Conservation (phyloP, 2,888 invertebrate genomes). For the Tinea semifulvella region DNA sequence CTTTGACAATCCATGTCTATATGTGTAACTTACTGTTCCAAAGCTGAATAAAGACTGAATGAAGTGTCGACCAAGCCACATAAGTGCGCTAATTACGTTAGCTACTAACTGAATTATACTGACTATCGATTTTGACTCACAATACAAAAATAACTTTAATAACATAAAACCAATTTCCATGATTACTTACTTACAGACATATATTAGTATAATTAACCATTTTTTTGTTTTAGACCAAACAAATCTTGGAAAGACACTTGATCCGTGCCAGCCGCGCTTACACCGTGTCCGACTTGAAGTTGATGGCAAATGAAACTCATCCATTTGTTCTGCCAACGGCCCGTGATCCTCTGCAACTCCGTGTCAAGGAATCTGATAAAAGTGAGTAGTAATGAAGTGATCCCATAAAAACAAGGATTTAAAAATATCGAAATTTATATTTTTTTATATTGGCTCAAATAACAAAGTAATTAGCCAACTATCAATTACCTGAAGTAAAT, state of each 20-base stretch:
- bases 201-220: not conserved
- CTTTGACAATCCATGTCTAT: not conserved
- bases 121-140: not conserved
- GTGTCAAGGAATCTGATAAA: constrained; percentile 79
- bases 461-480: no score
- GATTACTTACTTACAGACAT: no score
- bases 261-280: constrained; percentile 81
- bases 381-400: constrained; percentile 46
- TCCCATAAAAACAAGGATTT: no score
- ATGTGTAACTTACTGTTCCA: not conserved
- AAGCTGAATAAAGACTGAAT: constrained; percentile 2
- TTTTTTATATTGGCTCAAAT: no score
- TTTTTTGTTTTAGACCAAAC: constrained; percentile 70
- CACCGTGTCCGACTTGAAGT: constrained; percentile 81
- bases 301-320: constrained; percentile 72
- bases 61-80: not conserved
- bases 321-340: constrained; percentile 74
- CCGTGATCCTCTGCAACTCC: constrained; percentile 76
- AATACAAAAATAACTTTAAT: constrained; percentile 2
- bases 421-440: no score
- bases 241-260: constrained; percentile 88
- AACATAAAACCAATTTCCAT: not conserved
- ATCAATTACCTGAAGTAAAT: no score
- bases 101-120: not conserved
- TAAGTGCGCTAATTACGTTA: constrained; percentile 5